Evolutionary conservation across 2,113 vertebrate genomes (phyloP), one percentile per base, ranked within the genome.

Genomic region (Apaloderma vittatum): DNA sequence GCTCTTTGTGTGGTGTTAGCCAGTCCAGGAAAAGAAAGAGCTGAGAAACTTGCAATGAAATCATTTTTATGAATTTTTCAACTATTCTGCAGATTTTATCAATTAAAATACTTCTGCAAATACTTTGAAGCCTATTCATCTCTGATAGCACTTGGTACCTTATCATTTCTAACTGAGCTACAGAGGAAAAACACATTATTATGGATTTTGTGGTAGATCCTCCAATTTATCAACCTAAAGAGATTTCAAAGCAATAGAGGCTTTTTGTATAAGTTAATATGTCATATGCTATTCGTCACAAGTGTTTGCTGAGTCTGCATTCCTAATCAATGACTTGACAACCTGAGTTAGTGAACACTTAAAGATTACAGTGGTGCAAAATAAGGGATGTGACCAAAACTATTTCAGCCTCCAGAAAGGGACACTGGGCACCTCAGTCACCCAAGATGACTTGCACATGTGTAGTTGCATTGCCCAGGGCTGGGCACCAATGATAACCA

Each of bases 191-290:
- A 81, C 55, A 93, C 46, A 48, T 94, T 86, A 91, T 78, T 91
- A 91, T 95, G 86, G 93, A 91, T 95, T 96, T 95, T 93, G 65
- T 78, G 84, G 52, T 89, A 93, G 68, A 81, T 87, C 80, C 54
- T 68, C 34, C 75, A 57, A 91, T 96, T 85, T 81, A 96, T 95
- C 91, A 94, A 63, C 68, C 61, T 77, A 80, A 81, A 94, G 90
- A 90, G 68, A 94, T 91, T 94, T 85, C 80, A 62, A 67, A 89
- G 89, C 91, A 85, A 21, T 59, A 36, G 65, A 87, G 27, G 84
- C 43, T 94, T 81, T 93, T 59, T 54, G 0, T 80, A 11, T 14
- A 37, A 84, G 80, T 91, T 91, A 86, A n/a, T 85, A 24, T 80
- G 91, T 71, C 84, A 77, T 34, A n/a, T 1, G 5, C 49, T 45